These are phyloP conservation scores for Mesembrinibis cayennensis DNA, from an alignment of 2,113 vertebrate genomes.

Conservation along the genomic window DNA sequence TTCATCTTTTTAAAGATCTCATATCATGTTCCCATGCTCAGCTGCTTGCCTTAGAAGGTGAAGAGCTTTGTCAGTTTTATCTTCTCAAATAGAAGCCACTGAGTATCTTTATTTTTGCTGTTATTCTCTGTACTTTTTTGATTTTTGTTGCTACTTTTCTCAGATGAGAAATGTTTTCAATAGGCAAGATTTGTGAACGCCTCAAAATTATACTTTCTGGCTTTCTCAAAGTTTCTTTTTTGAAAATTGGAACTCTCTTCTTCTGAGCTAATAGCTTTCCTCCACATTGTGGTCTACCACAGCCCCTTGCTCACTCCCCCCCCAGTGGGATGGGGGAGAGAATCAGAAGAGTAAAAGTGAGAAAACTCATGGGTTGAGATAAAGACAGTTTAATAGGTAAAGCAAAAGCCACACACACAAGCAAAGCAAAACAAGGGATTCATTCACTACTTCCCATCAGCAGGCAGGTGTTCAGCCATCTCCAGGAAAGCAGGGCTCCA, in stretches of 20 bases:
- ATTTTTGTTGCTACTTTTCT: neutral
- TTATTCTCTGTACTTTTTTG: neutral
- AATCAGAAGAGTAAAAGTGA: no score
- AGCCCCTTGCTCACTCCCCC: no score
- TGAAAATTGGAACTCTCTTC: neutral
- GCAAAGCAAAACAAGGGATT: no score
- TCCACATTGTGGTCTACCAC: neutral
- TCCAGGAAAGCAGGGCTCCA: no score
- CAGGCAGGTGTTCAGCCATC: no score
- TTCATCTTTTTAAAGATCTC: neutral
- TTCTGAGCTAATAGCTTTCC: neutral
- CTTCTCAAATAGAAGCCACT: neutral
- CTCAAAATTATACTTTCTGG: neutral
- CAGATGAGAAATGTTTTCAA: neutral
- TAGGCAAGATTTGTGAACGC: neutral
- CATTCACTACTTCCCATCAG: no score
- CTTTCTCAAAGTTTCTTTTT: neutral
- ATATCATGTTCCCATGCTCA: neutral
- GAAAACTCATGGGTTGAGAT: no score
- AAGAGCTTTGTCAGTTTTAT: neutral
- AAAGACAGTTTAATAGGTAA: no score
- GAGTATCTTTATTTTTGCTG: neutral
- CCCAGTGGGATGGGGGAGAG: no score
- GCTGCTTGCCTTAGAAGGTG: neutral
- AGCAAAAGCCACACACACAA: no score